phyloP scores from a whole-genome alignment of 2,888 invertebrate species.

The Fragum whitleyi region DNA sequence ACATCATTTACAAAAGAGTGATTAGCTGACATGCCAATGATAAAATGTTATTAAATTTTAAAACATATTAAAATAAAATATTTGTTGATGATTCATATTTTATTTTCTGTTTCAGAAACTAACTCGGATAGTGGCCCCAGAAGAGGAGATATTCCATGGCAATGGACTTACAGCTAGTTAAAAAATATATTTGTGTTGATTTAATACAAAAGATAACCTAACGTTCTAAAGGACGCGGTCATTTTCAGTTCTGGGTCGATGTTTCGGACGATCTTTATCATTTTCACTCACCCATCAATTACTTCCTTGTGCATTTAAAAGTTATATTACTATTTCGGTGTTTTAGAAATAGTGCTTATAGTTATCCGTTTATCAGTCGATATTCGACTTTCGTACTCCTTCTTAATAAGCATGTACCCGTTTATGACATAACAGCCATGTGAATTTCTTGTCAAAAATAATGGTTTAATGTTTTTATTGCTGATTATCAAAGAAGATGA shows the following conservation, averaged over 20 bases:
- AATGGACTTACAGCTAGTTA: slow-evolving; percentile 71
- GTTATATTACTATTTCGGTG: neutral
- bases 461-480: too few relatives aligned
- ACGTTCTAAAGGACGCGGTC: neutral
- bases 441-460: too few relatives aligned
- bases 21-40: too few relatives aligned
- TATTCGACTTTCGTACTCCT: neutral
- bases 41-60: too few relatives aligned
- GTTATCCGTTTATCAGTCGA: neutral
- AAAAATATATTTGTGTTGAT: neutral
- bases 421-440: neutral
- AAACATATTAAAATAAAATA: too few relatives aligned
- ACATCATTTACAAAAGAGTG: too few relatives aligned
- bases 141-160: slow-evolving; percentile 80
- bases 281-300: neutral
- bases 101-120: neutral
- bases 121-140: slow-evolving; percentile 62
- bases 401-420: neutral
- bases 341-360: neutral
- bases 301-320: neutral
- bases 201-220: neutral
- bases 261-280: neutral
- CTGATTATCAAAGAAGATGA: too few relatives aligned
- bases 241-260: neutral
- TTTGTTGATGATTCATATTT: too few relatives aligned